These are phyloP conservation scores for Sinocyclocheilus maitianheensis DNA, from an alignment of 2,113 vertebrate species.

Conservation along the genomic window DNA sequence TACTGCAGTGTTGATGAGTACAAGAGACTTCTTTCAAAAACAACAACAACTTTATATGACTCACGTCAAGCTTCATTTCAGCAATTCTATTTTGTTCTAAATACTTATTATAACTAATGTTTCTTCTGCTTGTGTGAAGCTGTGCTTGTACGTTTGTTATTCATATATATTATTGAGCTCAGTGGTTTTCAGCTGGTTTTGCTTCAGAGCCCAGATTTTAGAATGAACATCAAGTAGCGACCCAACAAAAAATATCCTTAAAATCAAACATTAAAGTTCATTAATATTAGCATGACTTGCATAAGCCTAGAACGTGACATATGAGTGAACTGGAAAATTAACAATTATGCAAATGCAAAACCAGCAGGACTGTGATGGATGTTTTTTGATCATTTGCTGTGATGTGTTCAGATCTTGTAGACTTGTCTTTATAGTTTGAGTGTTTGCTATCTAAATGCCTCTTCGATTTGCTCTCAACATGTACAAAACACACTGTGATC, in stretches of 20 bases:
- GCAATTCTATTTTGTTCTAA: not conserved
- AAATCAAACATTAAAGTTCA: not conserved
- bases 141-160: not conserved
- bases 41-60: too few relatives aligned
- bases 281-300: slow-evolving; percentile 5
- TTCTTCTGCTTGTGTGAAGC: too few relatives aligned
- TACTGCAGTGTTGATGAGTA: not conserved
- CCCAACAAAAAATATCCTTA: not conserved
- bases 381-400: not conserved
- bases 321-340: not conserved
- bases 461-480: not conserved
- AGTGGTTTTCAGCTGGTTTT: not conserved
- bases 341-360: slow-evolving; percentile 7
- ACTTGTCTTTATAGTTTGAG: not conserved
- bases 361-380: not conserved
- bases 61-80: too few relatives aligned
- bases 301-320: not conserved
- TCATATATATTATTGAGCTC: not conserved
- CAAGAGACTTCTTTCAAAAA: not conserved
- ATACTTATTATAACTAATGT: too few relatives aligned
- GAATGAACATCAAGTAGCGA: not conserved
- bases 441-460: not conserved
- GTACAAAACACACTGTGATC: not conserved
- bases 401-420: not conserved
- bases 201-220: not conserved